These are phyloP conservation scores for Oscheius sp. DNA, from an alignment of 2,888 invertebrate species.

Conservation along the genomic window DNA sequence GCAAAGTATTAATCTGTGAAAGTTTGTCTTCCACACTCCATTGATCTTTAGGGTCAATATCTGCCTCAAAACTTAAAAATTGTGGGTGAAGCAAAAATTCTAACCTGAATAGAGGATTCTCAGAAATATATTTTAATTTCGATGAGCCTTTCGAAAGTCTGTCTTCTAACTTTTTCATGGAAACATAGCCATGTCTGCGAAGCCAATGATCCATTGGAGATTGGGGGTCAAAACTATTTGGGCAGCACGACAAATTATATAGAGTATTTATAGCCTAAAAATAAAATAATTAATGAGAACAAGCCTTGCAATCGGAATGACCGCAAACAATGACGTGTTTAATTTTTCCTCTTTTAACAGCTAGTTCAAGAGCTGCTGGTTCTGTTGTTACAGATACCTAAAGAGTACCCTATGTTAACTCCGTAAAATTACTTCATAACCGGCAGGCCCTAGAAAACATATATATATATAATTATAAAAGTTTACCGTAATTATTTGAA, in stretches of 20 bases:
- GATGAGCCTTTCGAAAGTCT: conserved; percentile 78
- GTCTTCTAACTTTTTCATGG: conserved; percentile 75
- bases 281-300: not conserved
- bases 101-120: conserved; percentile 86
- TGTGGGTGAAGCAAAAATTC: conserved; percentile 74
- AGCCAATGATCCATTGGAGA: conserved; percentile 91
- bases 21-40: conserved; percentile 89
- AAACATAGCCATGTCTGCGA: conserved; percentile 74
- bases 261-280: conserved; percentile 87
- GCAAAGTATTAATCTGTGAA: conserved; percentile 75
- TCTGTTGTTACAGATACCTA: conserved; percentile 84
- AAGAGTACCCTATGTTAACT: too few relatives aligned
- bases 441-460: not conserved
- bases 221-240: conserved; percentile 62
- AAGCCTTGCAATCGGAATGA: conserved; percentile 91
- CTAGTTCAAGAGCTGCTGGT: conserved; percentile 92
- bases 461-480: not conserved
- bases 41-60: conserved; percentile 87
- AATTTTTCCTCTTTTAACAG: conserved; percentile 89
- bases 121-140: conserved; percentile 85
- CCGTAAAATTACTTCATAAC: not conserved
- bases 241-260: conserved; percentile 81
- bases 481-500: conserved; percentile 81
- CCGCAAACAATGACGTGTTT: conserved; percentile 92
- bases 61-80: conserved; percentile 81